Evolutionary conservation across 2,888 invertebrate genomes (phyloP), one percentile per base, ranked within the genome.

Genomic region (Hofmannophila pseudospretella): DNA sequence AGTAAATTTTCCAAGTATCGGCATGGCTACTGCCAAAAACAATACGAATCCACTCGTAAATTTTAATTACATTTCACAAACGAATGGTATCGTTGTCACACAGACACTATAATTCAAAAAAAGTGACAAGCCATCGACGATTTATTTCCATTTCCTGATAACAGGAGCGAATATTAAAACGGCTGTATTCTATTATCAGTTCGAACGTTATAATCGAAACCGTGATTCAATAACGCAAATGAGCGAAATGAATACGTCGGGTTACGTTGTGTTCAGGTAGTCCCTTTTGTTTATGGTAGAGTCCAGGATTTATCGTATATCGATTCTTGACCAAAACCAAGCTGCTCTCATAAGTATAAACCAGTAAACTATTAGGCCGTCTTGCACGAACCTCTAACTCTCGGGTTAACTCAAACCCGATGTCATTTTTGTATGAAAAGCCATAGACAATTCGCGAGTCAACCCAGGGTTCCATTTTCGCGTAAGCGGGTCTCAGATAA

Each of bases 81-180:
- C 34, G 31, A 36, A 33, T 23, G 19, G 33, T 39, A 32, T 37
- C 36, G 16, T 49, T 54, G 54, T 51, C 55, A 53, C 45, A 50
- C 59, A 52, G 51, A 58, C 54, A 42, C 44, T 47, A 63, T 74
- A 69, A 72, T 72, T 78, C 67, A 61, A 48, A 49, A 62, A 60
- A 64, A n/a, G 64, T 62, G 63, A 60, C 68, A 60, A 45, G 47
- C 49, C 45, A 53, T 60, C 54, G 54, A 53, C 50, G 73, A 81
- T 81, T 76, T 81, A 81, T 71, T 51, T 61, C 67, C 63, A 62
- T 72, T 67, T 76, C 71, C 68, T 66, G 63, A 62, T 58, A 61
- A 59, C 51, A 49, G 53, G 46, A 54, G 52, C 56, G 56, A 51
- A 58, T 62, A 70, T 77, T 70, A 72, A 72, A 70, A 57, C 59